phyloP scores from a whole-genome alignment of 2,888 invertebrate genomes.

The Schrankia costaestrigalis region DNA sequence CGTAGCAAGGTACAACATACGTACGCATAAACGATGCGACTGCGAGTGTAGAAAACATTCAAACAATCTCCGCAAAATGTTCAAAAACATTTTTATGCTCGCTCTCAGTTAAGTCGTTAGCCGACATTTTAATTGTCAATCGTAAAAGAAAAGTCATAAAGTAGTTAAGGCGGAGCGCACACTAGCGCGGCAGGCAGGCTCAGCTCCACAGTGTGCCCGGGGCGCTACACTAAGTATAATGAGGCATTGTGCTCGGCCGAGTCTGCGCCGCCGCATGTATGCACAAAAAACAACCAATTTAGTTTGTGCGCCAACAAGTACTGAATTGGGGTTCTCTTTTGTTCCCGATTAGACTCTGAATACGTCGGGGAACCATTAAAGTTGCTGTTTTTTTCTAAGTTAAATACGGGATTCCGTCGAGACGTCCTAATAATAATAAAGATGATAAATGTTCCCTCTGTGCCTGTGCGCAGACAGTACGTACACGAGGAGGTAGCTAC shows the following conservation, averaged over 20 bases:
- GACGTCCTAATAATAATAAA: conserved; percentile 28
- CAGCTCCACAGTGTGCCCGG: conserved; percentile 12
- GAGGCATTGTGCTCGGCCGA: conserved; percentile 33
- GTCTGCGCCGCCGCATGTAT: conserved; percentile 24
- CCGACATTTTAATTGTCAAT: conserved; percentile 46
- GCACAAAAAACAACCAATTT: conserved; percentile 56
- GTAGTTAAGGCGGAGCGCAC: conserved; percentile 32
- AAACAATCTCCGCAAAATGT: conserved; percentile 23
- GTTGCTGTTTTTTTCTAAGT: conserved; percentile 46
- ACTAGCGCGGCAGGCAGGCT: conserved; percentile 14
- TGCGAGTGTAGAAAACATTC: conserved; percentile 15
- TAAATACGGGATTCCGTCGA: conserved; percentile 35
- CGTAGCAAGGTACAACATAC: no score
- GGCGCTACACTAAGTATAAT: conserved; percentile 27
- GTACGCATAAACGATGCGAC: conserved; percentile 5
- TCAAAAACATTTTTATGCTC: conserved; percentile 39
- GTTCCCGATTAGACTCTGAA: conserved; percentile 35
- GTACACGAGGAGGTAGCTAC: conserved; percentile 24
- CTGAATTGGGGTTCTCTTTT: conserved; percentile 47
- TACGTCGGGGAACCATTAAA: conserved; percentile 50
- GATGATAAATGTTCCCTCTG: conserved; percentile 26
- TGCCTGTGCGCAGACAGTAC: conserved; percentile 9
- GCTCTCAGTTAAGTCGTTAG: conserved; percentile 40
- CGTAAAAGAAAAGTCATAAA: conserved; percentile 50
- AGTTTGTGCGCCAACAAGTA: conserved; percentile 30